Evolutionary conservation across 2,113 vertebrate genomes (phyloP).

Genomic region (Ivindomyrus marchei): DNA sequence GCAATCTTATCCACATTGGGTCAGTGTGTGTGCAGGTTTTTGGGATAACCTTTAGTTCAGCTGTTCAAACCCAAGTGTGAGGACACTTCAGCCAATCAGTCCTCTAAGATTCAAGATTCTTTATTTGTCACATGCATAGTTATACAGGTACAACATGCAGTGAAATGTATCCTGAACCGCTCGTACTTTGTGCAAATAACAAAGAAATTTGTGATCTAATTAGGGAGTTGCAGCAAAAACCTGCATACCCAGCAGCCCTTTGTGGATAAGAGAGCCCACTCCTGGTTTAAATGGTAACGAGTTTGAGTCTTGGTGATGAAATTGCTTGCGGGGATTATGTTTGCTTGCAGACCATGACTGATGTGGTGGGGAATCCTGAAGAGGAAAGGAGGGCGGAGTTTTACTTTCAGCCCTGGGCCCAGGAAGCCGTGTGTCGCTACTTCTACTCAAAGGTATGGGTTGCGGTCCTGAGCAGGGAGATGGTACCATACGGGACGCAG

Average conservation of each 20-base stretch:
- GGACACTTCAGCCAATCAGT: background rate
- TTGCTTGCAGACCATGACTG: slow-evolving; percentile 84
- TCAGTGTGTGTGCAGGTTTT: background rate
- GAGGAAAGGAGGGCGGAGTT: slow-evolving; percentile 95
- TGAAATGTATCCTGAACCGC: too few relatives aligned
- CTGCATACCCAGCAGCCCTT: background rate
- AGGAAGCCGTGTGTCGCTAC: slow-evolving; percentile 95
- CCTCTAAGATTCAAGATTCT: background rate
- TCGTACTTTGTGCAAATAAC: too few relatives aligned
- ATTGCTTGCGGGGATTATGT: background rate
- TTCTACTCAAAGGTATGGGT: slow-evolving; percentile 91
- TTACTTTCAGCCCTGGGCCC: slow-evolving; percentile 98
- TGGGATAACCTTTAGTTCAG: background rate
- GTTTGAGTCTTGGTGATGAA: background rate
- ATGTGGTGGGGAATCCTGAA: slow-evolving; percentile 94
- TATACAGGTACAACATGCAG: too few relatives aligned
- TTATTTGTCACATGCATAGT: too few relatives aligned
- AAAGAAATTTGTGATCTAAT: background rate
- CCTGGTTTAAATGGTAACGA: background rate
- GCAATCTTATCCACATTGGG: background rate
- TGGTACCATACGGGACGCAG: background rate
- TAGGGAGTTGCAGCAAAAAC: background rate
- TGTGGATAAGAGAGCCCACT: background rate
- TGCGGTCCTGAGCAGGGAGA: background rate
- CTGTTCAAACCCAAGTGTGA: background rate